Evolutionary conservation across 2,888 invertebrate genomes (phyloP), one percentile per base, ranked within the genome.

Genomic region (Drosophila greeni): DNA sequence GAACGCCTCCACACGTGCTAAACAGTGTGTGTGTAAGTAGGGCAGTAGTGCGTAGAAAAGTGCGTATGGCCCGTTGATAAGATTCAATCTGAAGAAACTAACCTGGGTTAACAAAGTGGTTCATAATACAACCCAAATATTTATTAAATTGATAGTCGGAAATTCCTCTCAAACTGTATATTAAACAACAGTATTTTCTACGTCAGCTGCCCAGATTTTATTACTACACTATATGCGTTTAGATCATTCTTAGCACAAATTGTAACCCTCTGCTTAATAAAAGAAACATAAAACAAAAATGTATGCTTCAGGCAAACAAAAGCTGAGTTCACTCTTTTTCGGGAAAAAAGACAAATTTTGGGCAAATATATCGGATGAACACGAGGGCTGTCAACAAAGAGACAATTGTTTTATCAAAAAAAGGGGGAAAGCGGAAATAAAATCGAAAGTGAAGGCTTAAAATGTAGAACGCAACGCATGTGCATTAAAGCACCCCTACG

Each of bases 1-100:
- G 24, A 26, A 33, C n/a, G 34, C 18, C 40, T 33, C 18, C 57
- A 52, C 68, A 64, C 73, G 73, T 72, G 70, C 40, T 54, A 23
- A 24, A n/a, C 33, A 24, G 18, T 34, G 18, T 23, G 47, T 33
- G 53, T n/a, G 23, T 26, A 60, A 72, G 18, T 78, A 66, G 72
- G 82, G 57, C 76, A 79, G 66, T 55, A 66, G 72, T 74, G 76
- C 75, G 72, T 76, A 69, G 45, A 37, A 72, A 67, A 69, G 74
- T 77, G 79, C 81, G 80, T 80, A 52, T 29, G 33, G 34, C 64
- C 45, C 60, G 57, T 71, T 71, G 67, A 67, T 40, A 58, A 59
- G 34, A 9, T 26, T 14, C 11, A 18, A 23, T 26, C 37, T n/a
- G 14, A 12, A 23, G 14, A 36, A 62, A 80, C 80, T 81, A 73